These are phyloP conservation scores for Danio tinwini DNA, from an alignment of 2,797 vertebrate species.

Conservation along the genomic window DNA sequence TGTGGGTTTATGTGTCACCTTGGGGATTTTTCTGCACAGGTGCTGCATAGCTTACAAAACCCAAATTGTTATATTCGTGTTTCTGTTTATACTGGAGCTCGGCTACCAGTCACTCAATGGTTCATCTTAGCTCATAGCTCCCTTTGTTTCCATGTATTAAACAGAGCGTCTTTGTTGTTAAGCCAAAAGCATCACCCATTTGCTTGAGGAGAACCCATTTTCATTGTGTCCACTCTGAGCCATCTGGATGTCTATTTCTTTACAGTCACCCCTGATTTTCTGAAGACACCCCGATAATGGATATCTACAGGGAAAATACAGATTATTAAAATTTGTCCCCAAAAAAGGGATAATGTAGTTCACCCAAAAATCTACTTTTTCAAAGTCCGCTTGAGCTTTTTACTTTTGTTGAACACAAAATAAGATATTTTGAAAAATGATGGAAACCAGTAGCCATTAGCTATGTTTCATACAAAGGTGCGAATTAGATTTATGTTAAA, in stretches of 20 bases:
- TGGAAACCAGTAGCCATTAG: no score
- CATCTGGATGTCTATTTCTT: slow-evolving; percentile 28
- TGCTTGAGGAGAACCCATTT: slow-evolving; percentile 43
- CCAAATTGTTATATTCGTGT: neutral
- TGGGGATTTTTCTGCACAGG: slow-evolving; percentile 40
- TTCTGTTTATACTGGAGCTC: slow-evolving; percentile 27
- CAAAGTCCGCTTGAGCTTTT: no score
- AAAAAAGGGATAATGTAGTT: no score
- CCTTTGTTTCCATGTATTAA: slow-evolving; percentile 43
- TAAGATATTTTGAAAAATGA: no score
- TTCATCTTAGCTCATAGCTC: slow-evolving; percentile 1
- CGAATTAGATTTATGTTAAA: no score
- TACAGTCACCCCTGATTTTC: slow-evolving; percentile 18
- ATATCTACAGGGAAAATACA: slow-evolving; percentile 21
- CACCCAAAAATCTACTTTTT: no score
- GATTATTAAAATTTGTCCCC: no score
- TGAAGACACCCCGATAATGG: neutral
- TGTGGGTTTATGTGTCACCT: neutral
- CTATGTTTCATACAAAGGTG: no score
- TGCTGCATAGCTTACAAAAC: slow-evolving; percentile 34
- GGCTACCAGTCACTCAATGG: slow-evolving; percentile 26
- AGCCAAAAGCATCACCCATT: slow-evolving; percentile 30
- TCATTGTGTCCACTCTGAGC: slow-evolving; percentile 36
- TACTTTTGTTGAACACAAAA: no score
- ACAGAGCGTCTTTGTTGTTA: slow-evolving; percentile 44